Percentiles rank a stretch among this genome's conserved stretches.
These are phyloP conservation scores for Steinernema scapterisci DNA, from an alignment of 2,888 invertebrate species.

Conservation along the genomic window DNA sequence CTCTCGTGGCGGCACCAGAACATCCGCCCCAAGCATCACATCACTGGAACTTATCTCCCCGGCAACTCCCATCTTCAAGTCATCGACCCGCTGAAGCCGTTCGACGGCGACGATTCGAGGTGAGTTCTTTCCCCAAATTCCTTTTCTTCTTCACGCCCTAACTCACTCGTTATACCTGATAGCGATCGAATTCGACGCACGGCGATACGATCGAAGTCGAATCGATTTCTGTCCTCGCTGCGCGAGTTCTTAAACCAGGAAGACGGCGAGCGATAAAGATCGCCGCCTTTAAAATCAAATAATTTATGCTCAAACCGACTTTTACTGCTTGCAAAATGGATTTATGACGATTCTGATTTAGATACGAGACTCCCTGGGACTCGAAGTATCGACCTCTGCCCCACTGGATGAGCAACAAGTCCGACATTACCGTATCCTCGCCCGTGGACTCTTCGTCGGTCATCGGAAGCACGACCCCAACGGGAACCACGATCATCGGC, in stretches of 20 bases:
- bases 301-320: conserved; percentile 20
- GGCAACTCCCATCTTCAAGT: conserved; percentile 15
- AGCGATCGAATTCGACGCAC: not conserved
- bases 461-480: conserved; percentile 15
- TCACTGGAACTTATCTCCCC: conserved; percentile 10
- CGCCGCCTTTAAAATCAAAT: not conserved
- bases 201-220: conserved; percentile 1
- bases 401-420: conserved; percentile 30
- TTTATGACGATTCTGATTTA: conserved; percentile 14
- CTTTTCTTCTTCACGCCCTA: not conserved
- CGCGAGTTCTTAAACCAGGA: conserved; percentile 12
- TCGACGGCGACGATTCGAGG: conserved; percentile 29
- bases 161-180: too few relatives aligned
- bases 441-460: conserved; percentile 13
- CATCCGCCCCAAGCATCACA: conserved; percentile 21
- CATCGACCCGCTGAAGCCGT: conserved; percentile 21
- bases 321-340: not conserved
- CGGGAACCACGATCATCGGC: conserved; percentile 12
- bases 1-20: not conserved
- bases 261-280: not conserved
- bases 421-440: conserved; percentile 27
- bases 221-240: conserved; percentile 17
- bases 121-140: not conserved
- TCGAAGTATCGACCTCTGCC: conserved; percentile 44
- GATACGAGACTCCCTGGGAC: conserved; percentile 48